Evolutionary conservation across 2,888 invertebrate species (phyloP).

Genomic region (Seira sanloemensis): DNA sequence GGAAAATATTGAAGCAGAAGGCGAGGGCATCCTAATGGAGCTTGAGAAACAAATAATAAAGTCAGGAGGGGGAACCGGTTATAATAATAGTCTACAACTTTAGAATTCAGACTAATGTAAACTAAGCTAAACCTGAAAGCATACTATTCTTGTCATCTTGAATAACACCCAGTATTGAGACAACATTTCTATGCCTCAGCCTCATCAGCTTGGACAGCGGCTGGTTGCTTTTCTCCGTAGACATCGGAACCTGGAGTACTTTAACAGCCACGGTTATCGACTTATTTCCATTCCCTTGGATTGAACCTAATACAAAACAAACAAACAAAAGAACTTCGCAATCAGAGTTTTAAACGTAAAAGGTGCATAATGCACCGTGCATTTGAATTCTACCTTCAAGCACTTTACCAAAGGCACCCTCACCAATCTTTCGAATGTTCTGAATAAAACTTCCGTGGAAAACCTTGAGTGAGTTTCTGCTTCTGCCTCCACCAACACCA

Average conservation of each 20-base stretch:
- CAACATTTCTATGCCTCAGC: constrained; percentile 47
- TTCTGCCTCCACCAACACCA: background rate
- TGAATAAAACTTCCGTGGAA: constrained; percentile 12
- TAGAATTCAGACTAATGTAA: background rate
- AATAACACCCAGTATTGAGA: constrained; percentile 32
- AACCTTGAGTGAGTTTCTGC: constrained; percentile 10
- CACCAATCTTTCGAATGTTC: constrained; percentile 23
- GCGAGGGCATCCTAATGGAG: constrained; percentile 37
- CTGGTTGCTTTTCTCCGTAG: background rate
- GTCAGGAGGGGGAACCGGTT: too few relatives aligned
- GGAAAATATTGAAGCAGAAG: constrained; percentile 40
- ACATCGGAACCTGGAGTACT: constrained; percentile 24
- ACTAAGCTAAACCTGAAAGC: background rate
- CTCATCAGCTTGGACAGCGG: constrained; percentile 18
- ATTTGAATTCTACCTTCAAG: constrained; percentile 25
- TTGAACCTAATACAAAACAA: background rate
- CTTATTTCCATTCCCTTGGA: constrained; percentile 25
- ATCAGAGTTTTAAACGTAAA: background rate
- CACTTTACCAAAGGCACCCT: constrained; percentile 43
- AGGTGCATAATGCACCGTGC: background rate
- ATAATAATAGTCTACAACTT: background rate
- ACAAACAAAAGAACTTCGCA: background rate
- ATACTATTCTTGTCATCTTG: background rate
- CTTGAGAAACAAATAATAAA: background rate
- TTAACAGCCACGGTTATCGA: constrained; percentile 30